Evolutionary conservation across 2,888 invertebrate genomes (phyloP).

Genomic region (Orthonychiurus folsomi): DNA sequence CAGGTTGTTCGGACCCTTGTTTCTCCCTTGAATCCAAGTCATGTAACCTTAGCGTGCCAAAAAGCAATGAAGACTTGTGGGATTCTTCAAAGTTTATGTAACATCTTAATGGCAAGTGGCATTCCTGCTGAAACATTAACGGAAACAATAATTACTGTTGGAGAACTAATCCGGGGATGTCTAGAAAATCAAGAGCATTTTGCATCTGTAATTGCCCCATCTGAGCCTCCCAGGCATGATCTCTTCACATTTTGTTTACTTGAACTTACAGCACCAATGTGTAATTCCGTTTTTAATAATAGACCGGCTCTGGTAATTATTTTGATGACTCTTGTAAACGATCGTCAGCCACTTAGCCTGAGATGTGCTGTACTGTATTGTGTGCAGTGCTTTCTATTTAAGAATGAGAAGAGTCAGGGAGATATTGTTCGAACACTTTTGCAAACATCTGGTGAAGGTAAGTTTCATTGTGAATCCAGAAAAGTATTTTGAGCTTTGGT

Average conservation of each 20-base stretch:
- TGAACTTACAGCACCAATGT: not conserved
- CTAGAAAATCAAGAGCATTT: constrained; percentile 84
- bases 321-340: constrained; percentile 97
- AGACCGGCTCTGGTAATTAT: constrained; percentile 88
- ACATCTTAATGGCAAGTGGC: constrained; percentile 88
- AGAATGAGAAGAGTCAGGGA: constrained; percentile 80
- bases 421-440: constrained; percentile 83
- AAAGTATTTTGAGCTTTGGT: not conserved
- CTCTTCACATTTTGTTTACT: not conserved
- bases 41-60: constrained; percentile 69
- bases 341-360: constrained; percentile 82
- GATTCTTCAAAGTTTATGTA: constrained; percentile 70
- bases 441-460: constrained; percentile 70
- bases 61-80: constrained; percentile 77
- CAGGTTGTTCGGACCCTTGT: constrained; percentile 73
- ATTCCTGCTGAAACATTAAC: constrained; percentile 93
- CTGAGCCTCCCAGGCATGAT: constrained; percentile 73
- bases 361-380: constrained; percentile 94
- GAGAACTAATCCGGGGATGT: constrained; percentile 87
- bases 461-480: too few relatives aligned
- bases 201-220: constrained; percentile 79
- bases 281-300: too few relatives aligned
- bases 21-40: constrained; percentile 83
- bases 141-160: constrained; percentile 90
- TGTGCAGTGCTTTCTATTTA: constrained; percentile 89